Conservation (phyloP, 2,113 vertebrate genomes). For the Platichthys stellatus region DNA sequence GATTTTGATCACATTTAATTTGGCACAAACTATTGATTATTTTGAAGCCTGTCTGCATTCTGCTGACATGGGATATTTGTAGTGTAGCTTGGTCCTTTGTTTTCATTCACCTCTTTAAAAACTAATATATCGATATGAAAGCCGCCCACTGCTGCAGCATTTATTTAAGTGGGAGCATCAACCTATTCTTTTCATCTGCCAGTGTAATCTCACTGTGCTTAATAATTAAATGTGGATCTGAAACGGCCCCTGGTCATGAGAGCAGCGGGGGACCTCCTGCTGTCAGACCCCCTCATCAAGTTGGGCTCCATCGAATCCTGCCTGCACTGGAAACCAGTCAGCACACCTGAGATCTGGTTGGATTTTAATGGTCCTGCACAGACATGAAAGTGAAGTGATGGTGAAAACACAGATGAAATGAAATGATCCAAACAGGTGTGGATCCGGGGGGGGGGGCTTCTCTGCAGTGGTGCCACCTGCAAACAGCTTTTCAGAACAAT, state of each 20-base stretch:
- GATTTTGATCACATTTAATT: neutral
- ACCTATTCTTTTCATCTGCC: neutral
- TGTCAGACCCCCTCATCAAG: constrained; percentile 1
- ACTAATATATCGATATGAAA: neutral
- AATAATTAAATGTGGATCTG: constrained; percentile 30
- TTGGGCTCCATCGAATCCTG: neutral
- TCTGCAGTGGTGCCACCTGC: too few species aligned
- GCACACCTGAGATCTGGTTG: neutral
- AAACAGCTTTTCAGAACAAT: neutral
- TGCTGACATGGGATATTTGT: neutral
- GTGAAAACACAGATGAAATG: constrained; percentile 5
- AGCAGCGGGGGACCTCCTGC: constrained; percentile 20
- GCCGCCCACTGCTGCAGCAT: neutral
- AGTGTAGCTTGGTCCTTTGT: neutral
- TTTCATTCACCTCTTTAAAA: neutral
- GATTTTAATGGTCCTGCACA: constrained; percentile 4
- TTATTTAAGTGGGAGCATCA: neutral
- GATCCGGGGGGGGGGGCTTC: neutral
- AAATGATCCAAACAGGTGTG: constrained; percentile 1
- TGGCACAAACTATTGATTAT: neutral
- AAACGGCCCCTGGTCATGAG: neutral
- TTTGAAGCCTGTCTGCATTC: neutral
- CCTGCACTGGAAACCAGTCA: constrained; percentile 2
- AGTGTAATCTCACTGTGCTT: neutral
- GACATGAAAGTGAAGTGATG: constrained; percentile 22